Evolutionary conservation across 1,140 invertebrate genomes (phyloP), one percentile per base, ranked within the genome.

Genomic region (Papilio helenus): DNA sequence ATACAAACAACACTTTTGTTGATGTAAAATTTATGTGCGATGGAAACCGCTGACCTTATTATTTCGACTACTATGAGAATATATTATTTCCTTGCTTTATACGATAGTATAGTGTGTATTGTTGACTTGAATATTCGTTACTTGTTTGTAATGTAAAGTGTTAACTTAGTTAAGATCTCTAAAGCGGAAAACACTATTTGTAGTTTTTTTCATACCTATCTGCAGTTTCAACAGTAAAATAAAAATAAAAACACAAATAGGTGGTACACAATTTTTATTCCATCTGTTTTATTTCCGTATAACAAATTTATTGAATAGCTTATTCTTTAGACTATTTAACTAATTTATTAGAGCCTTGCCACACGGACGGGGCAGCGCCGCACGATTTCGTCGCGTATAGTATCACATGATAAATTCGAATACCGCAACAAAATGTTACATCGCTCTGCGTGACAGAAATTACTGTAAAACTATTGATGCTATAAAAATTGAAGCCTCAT

Each of bases 301-400:
- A 81, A 79, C 78, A 81, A 81, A 81, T 74, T 81, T 76, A 71
- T 76, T 71, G 72, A 76, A 81, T 81, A 71, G 65, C 79, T 81
- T 81, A 81, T 65, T 42, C 39, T 76, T 39, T 77, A 77, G 3
- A 20, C 55, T 77, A 77, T n/a, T 77, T 77, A 65, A 46, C 55
- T 77, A 77, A 42, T 20, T 65, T 77, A 76, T 18, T n/a, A 65
- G 51, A 55, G n/a, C n/a, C n/a, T 9, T 55, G 18, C 18, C 51
- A 55, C 51, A n/a, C 51, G 7, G 51, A 3, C 51, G 51, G n/a
- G 9, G 51, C 51, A 18, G 51, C 7, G 51, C 8, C 51, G 51
- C 8, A 55, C 8, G n/a, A 55, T 9, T 9, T 20, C n/a, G 51
- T 20, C 5, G 18, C 18, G 9, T 9, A 51, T 7, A 14, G 16